Conservation (phyloP, 2,888 invertebrate species). For the Schizaphis graminum region DNA sequence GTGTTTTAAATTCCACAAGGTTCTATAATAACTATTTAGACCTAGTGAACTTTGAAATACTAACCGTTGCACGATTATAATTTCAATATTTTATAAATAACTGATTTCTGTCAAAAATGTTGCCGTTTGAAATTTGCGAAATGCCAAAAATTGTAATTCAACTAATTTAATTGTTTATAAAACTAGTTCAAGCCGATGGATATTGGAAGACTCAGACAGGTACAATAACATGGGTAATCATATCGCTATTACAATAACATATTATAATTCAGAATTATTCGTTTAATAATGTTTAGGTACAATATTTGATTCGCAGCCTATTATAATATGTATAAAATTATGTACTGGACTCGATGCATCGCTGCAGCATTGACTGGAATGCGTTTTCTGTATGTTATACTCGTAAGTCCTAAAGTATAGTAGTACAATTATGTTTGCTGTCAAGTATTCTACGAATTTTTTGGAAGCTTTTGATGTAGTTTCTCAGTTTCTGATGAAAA, state of each 20-base stretch:
- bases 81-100: background rate
- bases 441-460: background rate
- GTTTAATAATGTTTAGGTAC: background rate
- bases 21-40: background rate
- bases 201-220: background rate
- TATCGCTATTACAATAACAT: background rate
- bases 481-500: background rate
- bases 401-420: background rate
- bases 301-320: background rate
- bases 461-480: background rate
- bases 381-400: background rate
- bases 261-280: background rate
- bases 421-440: background rate
- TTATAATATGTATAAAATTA: background rate
- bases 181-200: background rate
- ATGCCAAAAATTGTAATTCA: background rate
- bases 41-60: background rate
- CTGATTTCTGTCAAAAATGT: background rate
- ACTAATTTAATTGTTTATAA: background rate
- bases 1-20: background rate
- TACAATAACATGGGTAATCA: background rate
- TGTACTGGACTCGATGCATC: background rate
- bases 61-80: background rate
- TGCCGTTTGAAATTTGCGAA: background rate
- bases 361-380: background rate